Evolutionary conservation across 2,888 invertebrate species (phyloP), one percentile per base, ranked within the genome.

Genomic region (Clivina fossor): DNA sequence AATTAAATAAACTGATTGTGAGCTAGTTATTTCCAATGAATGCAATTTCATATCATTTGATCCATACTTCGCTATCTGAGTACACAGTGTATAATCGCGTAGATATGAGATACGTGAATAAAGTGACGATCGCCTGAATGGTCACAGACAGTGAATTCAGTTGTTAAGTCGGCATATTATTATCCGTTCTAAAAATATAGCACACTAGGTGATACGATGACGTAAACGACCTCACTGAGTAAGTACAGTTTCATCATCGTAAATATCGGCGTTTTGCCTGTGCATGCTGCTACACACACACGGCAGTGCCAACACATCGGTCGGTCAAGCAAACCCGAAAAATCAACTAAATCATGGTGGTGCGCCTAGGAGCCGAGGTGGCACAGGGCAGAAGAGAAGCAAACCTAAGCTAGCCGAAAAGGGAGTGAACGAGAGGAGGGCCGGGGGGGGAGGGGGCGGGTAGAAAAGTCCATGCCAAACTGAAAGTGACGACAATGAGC

Each of bases 111-210:
- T n/a, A n/a, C n/a, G n/a, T n/a, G n/a, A n/a, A n/a, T 16, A 24
- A 28, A 19, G 19, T 13, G 46, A 11, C 18, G 46, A 28, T 11
- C 40, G 50, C 41, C n/a, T 51, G 18, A 50, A 50, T 50, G 51
- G 51, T 51, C 51, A 51, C 51, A 51, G 51, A 38, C 50, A 28
- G 38, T 55, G 47, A 40, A 47, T 40, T 30, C 55, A 37, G 55
- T 55, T 55, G 55, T 64, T 64, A 66, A 68, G 65, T 67, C 64
- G 66, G 65, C 64, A 62, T 63, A 64, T 70, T 71, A 71, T 70
- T 71, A 71, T 63, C 70, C 70, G 67, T 71, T 68, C 71, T 70
- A 70, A 72, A 72, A 71, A 72, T 70, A 68, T 72, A 66, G 65
- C 46, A 47, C 55, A 55, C 47, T 55, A 55, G 55, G 55, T 55